These are phyloP conservation scores for Pterostichus niger DNA, from an alignment of 2,888 invertebrate species.

Conservation along the genomic window DNA sequence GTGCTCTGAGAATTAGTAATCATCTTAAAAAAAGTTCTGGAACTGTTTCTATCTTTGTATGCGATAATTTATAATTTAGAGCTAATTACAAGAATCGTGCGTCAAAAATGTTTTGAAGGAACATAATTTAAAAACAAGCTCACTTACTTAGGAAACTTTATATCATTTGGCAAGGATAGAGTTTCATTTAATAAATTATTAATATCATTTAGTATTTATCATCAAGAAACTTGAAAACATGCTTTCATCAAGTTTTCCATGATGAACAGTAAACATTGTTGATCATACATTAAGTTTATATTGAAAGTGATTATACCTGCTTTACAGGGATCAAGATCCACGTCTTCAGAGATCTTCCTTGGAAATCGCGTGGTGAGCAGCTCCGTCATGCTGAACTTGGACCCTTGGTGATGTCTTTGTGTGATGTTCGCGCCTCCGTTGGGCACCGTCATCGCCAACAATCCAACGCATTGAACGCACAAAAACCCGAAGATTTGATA, in stretches of 20 bases:
- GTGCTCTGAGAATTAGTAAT: constrained; percentile 12
- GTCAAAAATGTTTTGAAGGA: constrained; percentile 28
- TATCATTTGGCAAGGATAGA: constrained; percentile 45
- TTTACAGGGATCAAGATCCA: constrained; percentile 92
- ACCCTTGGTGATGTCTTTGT: constrained; percentile 48
- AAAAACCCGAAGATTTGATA: constrained; percentile 41
- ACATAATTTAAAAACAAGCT: constrained; percentile 25
- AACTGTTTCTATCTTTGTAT: constrained; percentile 1
- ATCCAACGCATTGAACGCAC: constrained; percentile 48
- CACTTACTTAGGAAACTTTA: constrained; percentile 33
- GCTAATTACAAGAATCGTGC: constrained; percentile 22
- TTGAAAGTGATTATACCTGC: constrained; percentile 80
- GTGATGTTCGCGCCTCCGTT: constrained; percentile 31
- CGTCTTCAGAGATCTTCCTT: constrained; percentile 85
- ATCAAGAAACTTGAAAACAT: constrained; percentile 5
- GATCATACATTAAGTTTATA: background rate
- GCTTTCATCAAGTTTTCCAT: constrained; percentile 3
- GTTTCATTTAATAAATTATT: constrained; percentile 49
- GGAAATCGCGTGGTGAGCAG: constrained; percentile 83
- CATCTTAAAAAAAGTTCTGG: background rate
- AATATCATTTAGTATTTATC: constrained; percentile 47
- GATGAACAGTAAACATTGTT: background rate
- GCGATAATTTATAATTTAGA: constrained; percentile 32
- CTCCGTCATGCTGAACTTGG: constrained; percentile 82
- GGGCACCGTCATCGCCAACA: constrained; percentile 11